Conservation (phyloP, 2,797 vertebrate genomes). For the Phataginus tricuspis region DNA sequence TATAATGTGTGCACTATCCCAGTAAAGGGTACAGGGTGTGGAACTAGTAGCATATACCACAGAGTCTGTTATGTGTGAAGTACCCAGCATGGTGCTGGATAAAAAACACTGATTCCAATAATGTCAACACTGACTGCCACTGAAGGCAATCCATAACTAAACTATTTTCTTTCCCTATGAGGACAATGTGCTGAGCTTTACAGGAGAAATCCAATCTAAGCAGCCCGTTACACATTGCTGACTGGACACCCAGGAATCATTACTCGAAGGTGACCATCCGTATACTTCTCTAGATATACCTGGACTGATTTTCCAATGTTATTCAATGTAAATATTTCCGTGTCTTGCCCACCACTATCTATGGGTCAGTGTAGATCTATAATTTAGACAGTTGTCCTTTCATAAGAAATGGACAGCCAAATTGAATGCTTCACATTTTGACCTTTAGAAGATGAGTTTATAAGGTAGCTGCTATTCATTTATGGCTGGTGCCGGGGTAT, state of each 20-base stretch:
- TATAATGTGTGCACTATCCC: no score
- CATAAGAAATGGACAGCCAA: not conserved
- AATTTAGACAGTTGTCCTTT: not conserved
- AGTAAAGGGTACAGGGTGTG: not conserved
- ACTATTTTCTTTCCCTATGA: not conserved
- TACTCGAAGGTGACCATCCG: not conserved
- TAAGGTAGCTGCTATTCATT: not conserved
- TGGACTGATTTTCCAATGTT: not conserved
- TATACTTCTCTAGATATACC: not conserved
- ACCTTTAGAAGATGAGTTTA: not conserved
- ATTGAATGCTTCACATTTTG: not conserved
- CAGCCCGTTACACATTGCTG: not conserved
- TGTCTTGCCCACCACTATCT: not conserved
- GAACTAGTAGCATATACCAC: rapidly evolving
- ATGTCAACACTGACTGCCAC: not conserved
- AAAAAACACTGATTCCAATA: not conserved
- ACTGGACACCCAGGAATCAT: not conserved
- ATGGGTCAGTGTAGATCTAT: not conserved
- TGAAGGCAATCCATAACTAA: not conserved
- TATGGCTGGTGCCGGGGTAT: not conserved
- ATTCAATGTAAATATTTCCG: not conserved
- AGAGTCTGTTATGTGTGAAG: not conserved
- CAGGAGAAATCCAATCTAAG: not conserved
- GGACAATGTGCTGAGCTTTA: not conserved
- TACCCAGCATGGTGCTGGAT: rapidly evolving